Base-by-base conservation (phyloP, 2,797 vertebrate genomes). In the Phrynocephalus vlangalii region DNA sequence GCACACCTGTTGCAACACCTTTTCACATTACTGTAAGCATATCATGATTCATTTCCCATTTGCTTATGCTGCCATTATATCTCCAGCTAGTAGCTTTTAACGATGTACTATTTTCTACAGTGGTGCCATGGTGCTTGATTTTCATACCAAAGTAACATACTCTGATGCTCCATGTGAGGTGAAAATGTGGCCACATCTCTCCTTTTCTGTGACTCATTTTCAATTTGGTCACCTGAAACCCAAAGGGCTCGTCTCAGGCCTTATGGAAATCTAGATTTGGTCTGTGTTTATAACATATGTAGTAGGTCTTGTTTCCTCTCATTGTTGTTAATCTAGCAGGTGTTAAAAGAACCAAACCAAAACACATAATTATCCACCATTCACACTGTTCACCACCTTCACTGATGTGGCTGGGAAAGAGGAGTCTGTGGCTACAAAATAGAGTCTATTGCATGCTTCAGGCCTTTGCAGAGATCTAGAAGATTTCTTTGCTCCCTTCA, bases 321-420 rank as follows among this genome's bases (percentile, higher is more conserved):
- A 11, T 44, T 72, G 85, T 56, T 80, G 30, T 24, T 33, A 73
- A 24, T 63, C 2, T n/a, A 63, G 79, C 79, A 84, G 76, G 63
- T 75, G 56, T n/a, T 67, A 89, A 18, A 68, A 28, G 28, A 75
- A 63, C 18, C 18, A 63, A 63, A 63, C 60, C 18, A 63, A n/a
- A 38, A 86, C 28, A 56, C 48, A 70, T 81, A 15, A 75, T 56
- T 56, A 13, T 44, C n/a, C 75, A 84, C 92, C 79, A 71, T 68
- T 78, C 22, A 2, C 66, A 82, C 86, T 86, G 71, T 56, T 79
- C 3, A 33, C 11, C 63, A 28, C 28, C 67, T 13, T 81, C 24
- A 66, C 72, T 88, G 60, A 44, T 60, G 22, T 87, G 0, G 0
- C 2, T 1, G 0, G 0, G 80, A 78, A 15, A 18, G 52, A 80